Conservation (phyloP, 2,888 invertebrate genomes). For the Galerucella calmariensis region DNA sequence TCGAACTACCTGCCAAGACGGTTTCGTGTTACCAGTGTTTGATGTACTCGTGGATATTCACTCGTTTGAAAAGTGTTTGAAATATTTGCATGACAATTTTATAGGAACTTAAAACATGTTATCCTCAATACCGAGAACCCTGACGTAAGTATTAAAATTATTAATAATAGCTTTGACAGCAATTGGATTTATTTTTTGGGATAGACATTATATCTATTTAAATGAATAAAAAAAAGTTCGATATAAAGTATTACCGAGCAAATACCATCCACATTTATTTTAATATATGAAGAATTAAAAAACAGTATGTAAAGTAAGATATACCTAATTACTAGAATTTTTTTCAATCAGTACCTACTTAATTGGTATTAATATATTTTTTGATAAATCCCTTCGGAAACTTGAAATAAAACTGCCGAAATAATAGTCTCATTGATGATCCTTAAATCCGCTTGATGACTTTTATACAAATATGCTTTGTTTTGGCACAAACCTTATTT, state of each 20-base stretch:
- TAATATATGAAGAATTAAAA: no score
- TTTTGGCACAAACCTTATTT: background rate
- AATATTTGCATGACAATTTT: slow-evolving; percentile 21
- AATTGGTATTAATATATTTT: no score
- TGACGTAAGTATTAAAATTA: slow-evolving; percentile 56
- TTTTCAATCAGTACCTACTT: no score
- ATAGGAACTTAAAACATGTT: slow-evolving; percentile 57
- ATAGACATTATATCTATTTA: no score
- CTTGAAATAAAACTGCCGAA: background rate
- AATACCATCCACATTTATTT: no score
- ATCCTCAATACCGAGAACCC: slow-evolving; percentile 56
- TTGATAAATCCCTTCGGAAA: no score
- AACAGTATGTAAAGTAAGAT: no score
- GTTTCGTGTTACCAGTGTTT: slow-evolving; percentile 23
- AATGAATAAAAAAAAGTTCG: no score
- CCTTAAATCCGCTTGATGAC: background rate
- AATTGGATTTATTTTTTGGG: background rate
- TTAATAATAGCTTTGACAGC: background rate
- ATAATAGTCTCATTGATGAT: background rate
- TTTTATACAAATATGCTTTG: background rate
- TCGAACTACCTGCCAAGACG: slow-evolving; percentile 25
- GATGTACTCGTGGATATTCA: slow-evolving; percentile 13
- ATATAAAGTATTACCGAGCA: no score
- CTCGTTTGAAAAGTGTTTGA: background rate
- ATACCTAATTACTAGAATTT: no score